phyloP scores from a whole-genome alignment of 2,888 invertebrate genomes.

The Tiliacea citrago region DNA sequence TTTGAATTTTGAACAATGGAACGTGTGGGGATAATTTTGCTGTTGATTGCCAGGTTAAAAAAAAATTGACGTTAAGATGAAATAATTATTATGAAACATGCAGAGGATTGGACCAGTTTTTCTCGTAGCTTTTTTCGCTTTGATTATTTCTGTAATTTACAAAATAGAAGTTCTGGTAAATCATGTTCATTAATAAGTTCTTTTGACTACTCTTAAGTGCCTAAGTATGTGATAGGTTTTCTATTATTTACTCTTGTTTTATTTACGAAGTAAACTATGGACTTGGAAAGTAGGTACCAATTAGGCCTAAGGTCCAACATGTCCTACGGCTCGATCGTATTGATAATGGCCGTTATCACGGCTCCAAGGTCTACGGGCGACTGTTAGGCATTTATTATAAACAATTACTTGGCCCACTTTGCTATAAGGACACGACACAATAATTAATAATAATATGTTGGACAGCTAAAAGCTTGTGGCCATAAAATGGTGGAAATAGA shows the following conservation, averaged over 20 bases:
- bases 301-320: slow-evolving; percentile 34
- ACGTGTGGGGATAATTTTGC: not conserved
- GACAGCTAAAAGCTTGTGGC: slow-evolving; percentile 19
- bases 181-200: not conserved
- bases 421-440: slow-evolving; percentile 57
- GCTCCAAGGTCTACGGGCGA: slow-evolving; percentile 57
- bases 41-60: not conserved
- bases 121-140: not conserved
- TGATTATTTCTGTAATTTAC: too few species aligned
- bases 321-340: slow-evolving; percentile 30
- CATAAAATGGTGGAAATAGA: slow-evolving; percentile 31
- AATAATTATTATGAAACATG: too few species aligned
- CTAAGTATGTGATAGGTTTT: not conserved
- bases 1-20: slow-evolving; percentile 56
- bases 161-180: not conserved
- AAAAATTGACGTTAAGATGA: not conserved
- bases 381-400: slow-evolving; percentile 63
- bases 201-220: not conserved
- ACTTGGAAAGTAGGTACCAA: slow-evolving; percentile 20
- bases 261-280: not conserved
- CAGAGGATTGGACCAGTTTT: not conserved
- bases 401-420: slow-evolving; percentile 67
- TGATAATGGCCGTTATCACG: slow-evolving; percentile 64
- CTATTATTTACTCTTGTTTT: not conserved
- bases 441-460: slow-evolving; percentile 52